Conservation (phyloP, 2,888 invertebrate genomes). For the Buathra laborator region DNA sequence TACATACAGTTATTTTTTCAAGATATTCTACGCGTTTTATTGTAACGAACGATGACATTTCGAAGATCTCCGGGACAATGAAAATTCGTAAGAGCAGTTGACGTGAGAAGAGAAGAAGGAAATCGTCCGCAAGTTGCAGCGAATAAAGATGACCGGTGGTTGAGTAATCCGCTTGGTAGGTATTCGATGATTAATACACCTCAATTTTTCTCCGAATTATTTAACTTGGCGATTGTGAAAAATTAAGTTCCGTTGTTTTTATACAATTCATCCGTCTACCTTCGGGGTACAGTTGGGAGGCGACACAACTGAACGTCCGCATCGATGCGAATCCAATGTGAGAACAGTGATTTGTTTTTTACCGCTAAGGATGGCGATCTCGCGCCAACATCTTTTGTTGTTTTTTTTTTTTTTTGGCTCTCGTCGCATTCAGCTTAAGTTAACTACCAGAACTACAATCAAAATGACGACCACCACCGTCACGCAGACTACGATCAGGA, state of each 20-base stretch:
- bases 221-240: not conserved
- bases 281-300: conserved; percentile 12
- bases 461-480: conserved; percentile 91
- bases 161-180: conserved; percentile 18
- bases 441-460: conserved; percentile 89
- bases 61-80: not conserved
- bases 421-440: conserved; percentile 77
- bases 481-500: conserved; percentile 95
- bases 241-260: conserved; percentile 22
- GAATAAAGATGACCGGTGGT: not conserved
- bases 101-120: not conserved
- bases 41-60: not conserved
- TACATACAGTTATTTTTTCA: not conserved
- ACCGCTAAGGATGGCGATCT: not conserved
- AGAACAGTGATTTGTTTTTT: conserved; percentile 27
- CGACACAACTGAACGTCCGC: conserved; percentile 10
- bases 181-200: not conserved
- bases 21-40: conserved; percentile 15
- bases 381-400: not conserved
- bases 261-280: conserved; percentile 52
- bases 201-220: not conserved
- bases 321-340: conserved; percentile 26
- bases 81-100: not conserved
- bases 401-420: conserved; percentile 33
- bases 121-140: not conserved